Evolutionary conservation across 2,797 vertebrate genomes (phyloP), one percentile per base, ranked within the genome.

Genomic region (Steatocranus sp.): DNA sequence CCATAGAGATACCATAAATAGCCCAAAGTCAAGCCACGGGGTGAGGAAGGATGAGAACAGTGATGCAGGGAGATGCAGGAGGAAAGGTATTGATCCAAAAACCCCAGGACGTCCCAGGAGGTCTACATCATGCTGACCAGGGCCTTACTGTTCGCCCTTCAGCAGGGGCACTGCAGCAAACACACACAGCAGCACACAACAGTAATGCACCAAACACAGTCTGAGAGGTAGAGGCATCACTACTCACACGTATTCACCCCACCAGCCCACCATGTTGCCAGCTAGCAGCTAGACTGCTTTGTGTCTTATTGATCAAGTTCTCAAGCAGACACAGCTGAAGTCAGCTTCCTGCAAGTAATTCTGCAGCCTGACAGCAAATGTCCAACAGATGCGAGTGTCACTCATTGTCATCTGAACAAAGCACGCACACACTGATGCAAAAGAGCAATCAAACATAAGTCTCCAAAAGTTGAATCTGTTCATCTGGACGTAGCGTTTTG

Each of bases 131-230:
- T 92, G 94, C 95, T 95, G 95, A 95, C 93, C 94, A 91, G 92
- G 78, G 89, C 85, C 93, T 89, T 91, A 88, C 83, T 88, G 90
- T 93, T 90, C 68, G 92, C 86, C 94, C 94, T 95, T 95, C 93
- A 94, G 88, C 90, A 83, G 91, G 92, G 93, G 91, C 93, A 95
- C 93, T 94, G 94, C 94, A 95, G 89, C 91, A 94, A 85, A 83
- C 87, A 88, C 85, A 88, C 87, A 81, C 79, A 81, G 58, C 6
- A 30, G 81, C 56, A 87, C 66, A 84, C 43, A 82, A 48, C 32
- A 54, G 50, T 81, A 90, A 87, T 93, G 90, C 92, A 88, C 80
- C 91, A 93, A 92, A 88, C 53, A 85, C 76, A 80, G 83, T 90
- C 38, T 48, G 49, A 79, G 80, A 87, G 61, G 48, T 36, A 77